Percentiles rank a stretch among this genome's conserved stretches.
Conservation (phyloP, 2,797 vertebrate species). For the Salmo trutta region DNA sequence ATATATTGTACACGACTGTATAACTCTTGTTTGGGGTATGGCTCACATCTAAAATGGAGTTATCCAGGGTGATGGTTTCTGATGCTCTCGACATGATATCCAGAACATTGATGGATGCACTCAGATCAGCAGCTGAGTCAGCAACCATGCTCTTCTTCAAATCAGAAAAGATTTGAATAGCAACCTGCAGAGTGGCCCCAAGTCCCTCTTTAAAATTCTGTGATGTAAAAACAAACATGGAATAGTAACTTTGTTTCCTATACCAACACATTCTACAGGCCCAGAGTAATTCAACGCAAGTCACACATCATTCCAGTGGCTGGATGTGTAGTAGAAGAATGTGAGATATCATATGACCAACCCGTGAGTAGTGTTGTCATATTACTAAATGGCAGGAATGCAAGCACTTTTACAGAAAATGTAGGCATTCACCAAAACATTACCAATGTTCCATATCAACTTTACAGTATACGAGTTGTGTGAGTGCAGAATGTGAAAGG, state of each 20-base stretch:
- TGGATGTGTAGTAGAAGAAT: not conserved
- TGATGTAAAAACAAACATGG: conserved; percentile 2
- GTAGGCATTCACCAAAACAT: not conserved
- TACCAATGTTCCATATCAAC: not conserved
- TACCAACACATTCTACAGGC: not conserved
- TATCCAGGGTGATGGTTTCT: accelerated
- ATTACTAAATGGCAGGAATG: not conserved
- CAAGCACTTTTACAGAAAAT: not conserved
- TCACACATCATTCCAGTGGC: not conserved
- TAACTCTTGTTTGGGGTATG: not conserved
- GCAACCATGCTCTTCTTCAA: conserved; percentile 49
- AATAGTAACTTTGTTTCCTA: not conserved
- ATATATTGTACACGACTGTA: too few relatives aligned
- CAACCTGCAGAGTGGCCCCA: conserved; percentile 54
- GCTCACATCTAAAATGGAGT: conserved; percentile 61
- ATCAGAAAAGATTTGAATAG: conserved; percentile 58
- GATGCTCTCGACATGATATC: conserved; percentile 52
- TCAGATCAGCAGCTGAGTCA: conserved; percentile 48
- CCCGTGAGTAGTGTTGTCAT: not conserved
- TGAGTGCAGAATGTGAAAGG: not conserved
- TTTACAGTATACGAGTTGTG: not conserved
- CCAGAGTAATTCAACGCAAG: not conserved
- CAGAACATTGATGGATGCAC: conserved; percentile 57
- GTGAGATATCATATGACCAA: not conserved
- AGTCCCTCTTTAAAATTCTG: conserved; percentile 68